Evolutionary conservation across 1,140 invertebrate species (phyloP).

Genomic region (Aporrectodea caliginosa): DNA sequence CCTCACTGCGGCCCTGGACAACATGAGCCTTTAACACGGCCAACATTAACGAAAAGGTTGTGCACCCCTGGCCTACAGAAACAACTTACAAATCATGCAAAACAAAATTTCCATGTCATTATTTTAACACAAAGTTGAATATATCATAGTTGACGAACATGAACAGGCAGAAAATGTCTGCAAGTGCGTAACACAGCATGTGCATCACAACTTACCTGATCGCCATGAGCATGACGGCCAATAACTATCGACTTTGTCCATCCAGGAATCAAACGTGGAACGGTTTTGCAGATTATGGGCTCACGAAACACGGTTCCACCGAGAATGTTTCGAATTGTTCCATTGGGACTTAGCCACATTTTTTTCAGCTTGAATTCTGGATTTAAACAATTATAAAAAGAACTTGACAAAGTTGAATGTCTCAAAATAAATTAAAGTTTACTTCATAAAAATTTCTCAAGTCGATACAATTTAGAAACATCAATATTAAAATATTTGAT

Average conservation of each 20-base stretch:
- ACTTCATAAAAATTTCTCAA: neutral
- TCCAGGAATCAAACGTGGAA: constrained; percentile 87
- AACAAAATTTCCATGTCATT: neutral
- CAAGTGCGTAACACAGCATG: neutral
- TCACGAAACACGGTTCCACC: constrained; percentile 80
- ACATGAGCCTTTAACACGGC: too few relatives aligned
- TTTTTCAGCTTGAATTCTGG: constrained; percentile 94
- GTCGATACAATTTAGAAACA: neutral
- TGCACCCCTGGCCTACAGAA: too few relatives aligned
- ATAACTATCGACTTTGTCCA: constrained; percentile 98
- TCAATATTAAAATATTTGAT: too few relatives aligned
- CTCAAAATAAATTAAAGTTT: too few relatives aligned
- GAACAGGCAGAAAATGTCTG: too few relatives aligned
- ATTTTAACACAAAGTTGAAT: too few relatives aligned
- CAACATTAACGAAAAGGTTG: too few relatives aligned
- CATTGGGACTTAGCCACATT: constrained; percentile 99
- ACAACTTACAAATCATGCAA: neutral
- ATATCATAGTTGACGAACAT: too few relatives aligned
- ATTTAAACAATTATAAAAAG: constrained; percentile 29
- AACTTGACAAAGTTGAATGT: too few relatives aligned
- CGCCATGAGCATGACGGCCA: constrained; percentile 93
- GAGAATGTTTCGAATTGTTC: constrained; percentile 97
- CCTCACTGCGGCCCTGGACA: too few relatives aligned
- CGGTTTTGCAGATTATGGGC: constrained; percentile 96
- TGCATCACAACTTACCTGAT: constrained; percentile 65